Evolutionary conservation across 2,888 invertebrate genomes (phyloP).

Genomic region (Hyposoter dolosus): DNA sequence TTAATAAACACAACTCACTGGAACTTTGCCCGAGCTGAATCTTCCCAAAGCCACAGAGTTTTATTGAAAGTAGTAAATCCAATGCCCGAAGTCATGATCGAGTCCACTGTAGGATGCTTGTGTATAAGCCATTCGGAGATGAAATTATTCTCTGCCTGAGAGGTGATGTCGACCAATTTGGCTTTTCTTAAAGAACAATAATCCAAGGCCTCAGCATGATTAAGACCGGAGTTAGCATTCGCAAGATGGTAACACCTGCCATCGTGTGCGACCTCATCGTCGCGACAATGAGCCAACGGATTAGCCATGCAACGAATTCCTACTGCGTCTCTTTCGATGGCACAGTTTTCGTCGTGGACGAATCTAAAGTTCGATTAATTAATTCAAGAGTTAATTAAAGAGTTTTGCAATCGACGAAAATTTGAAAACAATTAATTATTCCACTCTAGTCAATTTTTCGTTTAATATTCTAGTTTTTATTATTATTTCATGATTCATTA

Average conservation of each 20-base stretch:
- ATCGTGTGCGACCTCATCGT: constrained; percentile 85
- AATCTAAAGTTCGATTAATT: constrained; percentile 74
- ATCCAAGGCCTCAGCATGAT: constrained; percentile 83
- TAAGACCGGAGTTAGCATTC: constrained; percentile 80
- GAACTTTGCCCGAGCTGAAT: constrained; percentile 77
- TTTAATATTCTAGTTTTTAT: neutral
- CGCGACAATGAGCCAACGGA: constrained; percentile 84
- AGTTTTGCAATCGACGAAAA: neutral
- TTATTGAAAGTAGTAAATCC: constrained; percentile 83
- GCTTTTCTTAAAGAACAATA: constrained; percentile 84
- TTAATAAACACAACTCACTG: constrained; percentile 73
- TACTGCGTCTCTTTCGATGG: constrained; percentile 82
- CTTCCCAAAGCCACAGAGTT: constrained; percentile 85
- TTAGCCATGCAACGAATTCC: constrained; percentile 84
- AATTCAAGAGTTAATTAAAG: neutral
- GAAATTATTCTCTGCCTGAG: constrained; percentile 86
- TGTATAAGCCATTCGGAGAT: constrained; percentile 86
- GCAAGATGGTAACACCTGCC: constrained; percentile 86
- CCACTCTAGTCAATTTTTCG: neutral
- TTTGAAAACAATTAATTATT: neutral
- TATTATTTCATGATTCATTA: neutral
- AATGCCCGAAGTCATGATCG: constrained; percentile 85
- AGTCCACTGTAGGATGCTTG: constrained; percentile 79
- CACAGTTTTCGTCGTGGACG: constrained; percentile 79
- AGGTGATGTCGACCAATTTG: constrained; percentile 84